These are phyloP conservation scores for Laspeyria flexula DNA, from an alignment of 2,888 invertebrate genomes.

Conservation along the genomic window DNA sequence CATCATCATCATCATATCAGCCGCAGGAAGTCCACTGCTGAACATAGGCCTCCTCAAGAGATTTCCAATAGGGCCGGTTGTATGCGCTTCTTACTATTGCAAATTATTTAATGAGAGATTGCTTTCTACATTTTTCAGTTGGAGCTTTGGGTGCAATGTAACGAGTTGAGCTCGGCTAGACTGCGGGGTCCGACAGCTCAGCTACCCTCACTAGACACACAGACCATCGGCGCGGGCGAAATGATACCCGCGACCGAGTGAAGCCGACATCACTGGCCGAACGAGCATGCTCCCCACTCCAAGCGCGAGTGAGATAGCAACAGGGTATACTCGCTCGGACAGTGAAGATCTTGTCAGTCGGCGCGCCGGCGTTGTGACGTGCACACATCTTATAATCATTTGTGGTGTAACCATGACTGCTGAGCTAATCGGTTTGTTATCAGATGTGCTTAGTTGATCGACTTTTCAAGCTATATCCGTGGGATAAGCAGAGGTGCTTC, in stretches of 20 bases:
- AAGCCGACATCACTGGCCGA: slow-evolving; percentile 63
- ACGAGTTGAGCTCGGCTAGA: slow-evolving; percentile 79
- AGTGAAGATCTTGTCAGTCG: slow-evolving; percentile 53
- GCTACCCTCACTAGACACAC: slow-evolving; percentile 51
- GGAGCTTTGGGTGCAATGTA: slow-evolving; percentile 83
- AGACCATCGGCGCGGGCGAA: slow-evolving; percentile 70
- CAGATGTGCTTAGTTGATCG: slow-evolving; percentile 19
- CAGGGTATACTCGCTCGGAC: slow-evolving; percentile 51
- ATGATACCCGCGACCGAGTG: slow-evolving; percentile 66
- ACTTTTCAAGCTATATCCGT: slow-evolving; percentile 27
- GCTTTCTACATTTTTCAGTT: slow-evolving; percentile 56
- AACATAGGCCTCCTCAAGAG: no score
- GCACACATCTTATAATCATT: slow-evolving; percentile 45
- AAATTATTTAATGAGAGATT: neutral
- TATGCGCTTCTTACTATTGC: no score
- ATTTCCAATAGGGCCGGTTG: no score
- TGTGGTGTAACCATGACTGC: slow-evolving; percentile 29
- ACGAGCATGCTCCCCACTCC: slow-evolving; percentile 52
- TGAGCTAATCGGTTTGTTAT: slow-evolving; percentile 35
- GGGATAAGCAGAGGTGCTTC: slow-evolving; percentile 46
- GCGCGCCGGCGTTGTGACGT: slow-evolving; percentile 26
- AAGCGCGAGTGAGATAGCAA: slow-evolving; percentile 53
- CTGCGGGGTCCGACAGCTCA: slow-evolving; percentile 61
- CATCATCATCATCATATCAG: no score
- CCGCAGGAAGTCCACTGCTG: no score